Conservation (phyloP, 1,140 invertebrate species). For the Bathynomus jamesi region DNA sequence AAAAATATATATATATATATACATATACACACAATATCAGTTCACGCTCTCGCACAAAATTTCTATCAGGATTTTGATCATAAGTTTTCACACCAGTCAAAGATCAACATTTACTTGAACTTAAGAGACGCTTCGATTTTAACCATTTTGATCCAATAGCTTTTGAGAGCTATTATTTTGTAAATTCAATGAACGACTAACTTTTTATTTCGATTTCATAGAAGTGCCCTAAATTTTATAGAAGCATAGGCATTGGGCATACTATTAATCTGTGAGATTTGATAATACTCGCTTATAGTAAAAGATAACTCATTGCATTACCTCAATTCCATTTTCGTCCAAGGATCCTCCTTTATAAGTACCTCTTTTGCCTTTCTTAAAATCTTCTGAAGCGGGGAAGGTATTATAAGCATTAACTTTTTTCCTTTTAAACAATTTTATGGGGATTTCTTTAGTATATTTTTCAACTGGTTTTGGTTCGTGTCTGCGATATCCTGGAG, state of each 20-base stretch:
- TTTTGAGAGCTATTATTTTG: neutral
- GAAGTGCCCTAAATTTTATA: slow-evolving; percentile 1
- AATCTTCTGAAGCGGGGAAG: neutral
- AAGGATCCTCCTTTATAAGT: neutral
- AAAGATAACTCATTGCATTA: no score
- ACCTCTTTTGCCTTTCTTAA: slow-evolving; percentile 3
- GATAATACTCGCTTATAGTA: no score
- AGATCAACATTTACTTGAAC: no score
- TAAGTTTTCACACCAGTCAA: no score
- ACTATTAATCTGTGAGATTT: no score
- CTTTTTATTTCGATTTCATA: neutral
- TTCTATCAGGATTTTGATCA: no score
- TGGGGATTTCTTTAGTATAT: neutral
- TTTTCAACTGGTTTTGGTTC: neutral
- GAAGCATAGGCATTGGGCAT: neutral
- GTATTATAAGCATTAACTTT: neutral
- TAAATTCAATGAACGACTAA: neutral
- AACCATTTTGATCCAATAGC: neutral
- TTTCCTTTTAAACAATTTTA: neutral
- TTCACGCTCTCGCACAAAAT: no score
- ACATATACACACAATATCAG: no score
- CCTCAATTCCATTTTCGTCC: slow-evolving; percentile 8
- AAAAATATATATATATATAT: no score
- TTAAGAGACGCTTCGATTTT: neutral
- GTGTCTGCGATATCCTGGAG: neutral